Base-by-base conservation (phyloP, 2,888 invertebrate genomes). In the Aphidius colemani region DNA sequence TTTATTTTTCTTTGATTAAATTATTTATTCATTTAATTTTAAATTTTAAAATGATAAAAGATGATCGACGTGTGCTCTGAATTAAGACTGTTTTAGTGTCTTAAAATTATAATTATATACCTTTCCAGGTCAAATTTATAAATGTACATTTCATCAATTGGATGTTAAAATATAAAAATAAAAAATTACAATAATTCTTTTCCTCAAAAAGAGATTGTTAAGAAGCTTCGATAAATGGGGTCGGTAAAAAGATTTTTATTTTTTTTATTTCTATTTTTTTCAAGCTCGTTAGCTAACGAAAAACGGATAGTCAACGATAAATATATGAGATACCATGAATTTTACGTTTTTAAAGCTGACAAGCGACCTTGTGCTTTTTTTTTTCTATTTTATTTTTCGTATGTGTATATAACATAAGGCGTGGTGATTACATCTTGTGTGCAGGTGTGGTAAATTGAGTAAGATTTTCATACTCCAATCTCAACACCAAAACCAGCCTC, bases 401-500 rank as follows among this genome's bases (percentile, higher is more conserved):
- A 46, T 46, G 13, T 56, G 56, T 43, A 45, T 56, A 18, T 30
- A 44, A 30, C 30, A 44, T 50, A 18, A 39, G 41, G n/a, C 44
- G 7, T 18, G 39, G 57, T 57, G 57, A 57, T 57, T 57, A 57
- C 57, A 46, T 10, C 57, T 5, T n/a, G n/a, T 53, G 55, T 48
- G 51, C 48, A 53, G 53, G 58, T 49, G 56, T 41, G 53, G 57
- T 49, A 57, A 56, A 61, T 53, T 58, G 61, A 59, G 61, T 50
- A 57, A 61, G 61, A 57, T 30, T 30, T 30, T 30, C 30, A 30
- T 30, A 30, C 30, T 30, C 30, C 3, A 30, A 30, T 30, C 30
- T 30, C 30, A 30, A 30, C 30, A 30, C 3, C 30, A 30, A 30
- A 30, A 30, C 60, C 48, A 40, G 49, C 51, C 43, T 40, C 50